A percentile compares a stretch with the other conserved stretches of the same genome.
Conservation (phyloP, 2,113 vertebrate genomes). For the Athene cunicularia region DNA sequence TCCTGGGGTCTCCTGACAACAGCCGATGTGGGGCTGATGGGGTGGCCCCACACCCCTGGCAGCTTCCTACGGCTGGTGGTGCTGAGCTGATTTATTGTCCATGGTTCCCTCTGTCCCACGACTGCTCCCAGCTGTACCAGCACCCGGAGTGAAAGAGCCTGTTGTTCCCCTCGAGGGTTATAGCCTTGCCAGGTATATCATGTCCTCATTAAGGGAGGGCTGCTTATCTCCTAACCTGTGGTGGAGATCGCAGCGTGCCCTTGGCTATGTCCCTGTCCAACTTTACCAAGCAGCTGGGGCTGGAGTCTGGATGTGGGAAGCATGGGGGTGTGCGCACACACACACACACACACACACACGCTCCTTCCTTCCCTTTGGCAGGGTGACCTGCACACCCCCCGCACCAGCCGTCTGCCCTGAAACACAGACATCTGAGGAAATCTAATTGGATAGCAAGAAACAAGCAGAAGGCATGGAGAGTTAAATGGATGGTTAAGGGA, state of each 20-base stretch:
- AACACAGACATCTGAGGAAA: background rate
- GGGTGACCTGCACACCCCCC: background rate
- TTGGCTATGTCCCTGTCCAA: background rate
- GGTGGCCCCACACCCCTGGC: too few species aligned
- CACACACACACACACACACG: background rate
- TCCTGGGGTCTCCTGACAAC: background rate
- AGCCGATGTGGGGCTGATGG: background rate
- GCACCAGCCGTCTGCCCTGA: background rate
- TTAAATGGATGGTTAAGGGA: background rate
- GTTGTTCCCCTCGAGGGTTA: background rate
- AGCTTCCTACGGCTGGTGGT: background rate
- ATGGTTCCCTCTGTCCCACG: background rate
- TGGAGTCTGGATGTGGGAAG: background rate
- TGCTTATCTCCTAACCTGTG: background rate
- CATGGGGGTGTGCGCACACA: too few species aligned
- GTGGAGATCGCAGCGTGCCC: background rate
- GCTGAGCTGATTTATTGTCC: background rate
- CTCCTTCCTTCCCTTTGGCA: background rate
- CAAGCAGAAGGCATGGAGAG: background rate
- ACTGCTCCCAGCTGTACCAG: background rate
- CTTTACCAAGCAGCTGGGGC: background rate
- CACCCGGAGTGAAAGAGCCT: background rate
- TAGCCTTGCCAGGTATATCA: slow-evolving; percentile 5
- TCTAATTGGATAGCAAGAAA: background rate
- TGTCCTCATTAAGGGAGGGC: background rate